Conservation (phyloP, 2,888 invertebrate genomes). For the Mythimna vitellina region DNA sequence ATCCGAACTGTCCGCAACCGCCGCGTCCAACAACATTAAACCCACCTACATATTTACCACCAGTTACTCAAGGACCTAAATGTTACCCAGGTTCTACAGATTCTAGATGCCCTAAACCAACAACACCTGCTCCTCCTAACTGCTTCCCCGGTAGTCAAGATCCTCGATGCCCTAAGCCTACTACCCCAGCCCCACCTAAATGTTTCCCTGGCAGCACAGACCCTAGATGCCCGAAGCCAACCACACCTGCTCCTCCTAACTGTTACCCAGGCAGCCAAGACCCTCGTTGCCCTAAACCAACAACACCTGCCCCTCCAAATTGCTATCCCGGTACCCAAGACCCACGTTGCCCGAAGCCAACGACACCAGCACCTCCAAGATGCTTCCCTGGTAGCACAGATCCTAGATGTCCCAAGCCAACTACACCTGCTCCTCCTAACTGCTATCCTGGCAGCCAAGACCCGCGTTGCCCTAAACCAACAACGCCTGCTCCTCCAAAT, state of each 20-base stretch:
- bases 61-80: conserved; percentile 35
- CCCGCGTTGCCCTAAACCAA: conserved; percentile 73
- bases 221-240: conserved; percentile 68
- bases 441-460: conserved; percentile 79
- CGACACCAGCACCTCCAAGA: conserved; percentile 52
- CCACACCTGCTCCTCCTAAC: conserved; percentile 62
- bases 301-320: conserved; percentile 44
- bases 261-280: conserved; percentile 61
- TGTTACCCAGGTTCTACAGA: conserved; percentile 65
- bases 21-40: conserved; percentile 68
- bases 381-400: conserved; percentile 72
- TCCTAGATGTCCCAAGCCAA: conserved; percentile 60
- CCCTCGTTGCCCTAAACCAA: conserved; percentile 61
- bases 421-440: conserved; percentile 66
- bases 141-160: conserved; percentile 72
- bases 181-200: conserved; percentile 61
- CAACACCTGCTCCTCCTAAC: conserved; percentile 64
- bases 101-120: conserved; percentile 63
- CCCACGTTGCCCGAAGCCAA: conserved; percentile 70
- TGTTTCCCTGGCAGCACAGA: conserved; percentile 75
- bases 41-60: conserved; percentile 68
- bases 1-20: conserved; percentile 78
- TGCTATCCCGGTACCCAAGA: conserved; percentile 67
- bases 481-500: conserved; percentile 62
- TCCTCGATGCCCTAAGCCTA: conserved; percentile 63